Evolutionary conservation across 2,113 vertebrate species (phyloP), one percentile per base, ranked within the genome.

Genomic region (Mohoua ochrocephala): DNA sequence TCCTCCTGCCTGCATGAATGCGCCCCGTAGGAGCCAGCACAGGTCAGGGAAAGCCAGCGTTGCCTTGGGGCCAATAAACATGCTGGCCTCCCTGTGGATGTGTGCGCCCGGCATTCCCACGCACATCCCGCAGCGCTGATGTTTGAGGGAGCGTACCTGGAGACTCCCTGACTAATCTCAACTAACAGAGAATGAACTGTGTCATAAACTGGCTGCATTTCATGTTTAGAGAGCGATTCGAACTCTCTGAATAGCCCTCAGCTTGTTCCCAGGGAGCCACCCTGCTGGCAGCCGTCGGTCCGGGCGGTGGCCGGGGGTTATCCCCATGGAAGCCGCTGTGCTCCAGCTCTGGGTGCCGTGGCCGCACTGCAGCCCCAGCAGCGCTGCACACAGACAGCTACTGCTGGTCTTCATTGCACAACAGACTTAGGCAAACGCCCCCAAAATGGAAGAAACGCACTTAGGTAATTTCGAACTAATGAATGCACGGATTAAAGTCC

Each of bases 271-370:
- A 9, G 54, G 23, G 11, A 71, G 56, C 9, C 54, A 0, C 5
- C 10, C 39, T 35, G 42, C 30, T n/a, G 0, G 2, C 35, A 54
- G 76, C 23, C 15, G 2, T 7, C 8, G 3, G 9, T 9, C 4
- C 1, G 4, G 69, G 12, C 3, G 49, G 27, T 14, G 45, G 7
- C 6, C 11, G n/a, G n/a, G 68, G 69, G 5, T 5, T 18, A 4
- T 22, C 11, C 24, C 78, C 30, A 2, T 12, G 39, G 9, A 13
- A 21, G 35, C 4, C 16, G 28, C 54, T 10, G 53, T 8, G 41
- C 47, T 75, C 61, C 4, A 2, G 47, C 2, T 1, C 80, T 27
- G 44, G 35, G 2, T n/a, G 53, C 53, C 11, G 39, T 0, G 3
- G 16, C 31, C 60, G 4, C 7, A 0, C 41, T 4, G 41, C 22